Evolutionary conservation across 2,888 invertebrate genomes (phyloP), one percentile per base, ranked within the genome.

Genomic region (Catonia carolina): DNA sequence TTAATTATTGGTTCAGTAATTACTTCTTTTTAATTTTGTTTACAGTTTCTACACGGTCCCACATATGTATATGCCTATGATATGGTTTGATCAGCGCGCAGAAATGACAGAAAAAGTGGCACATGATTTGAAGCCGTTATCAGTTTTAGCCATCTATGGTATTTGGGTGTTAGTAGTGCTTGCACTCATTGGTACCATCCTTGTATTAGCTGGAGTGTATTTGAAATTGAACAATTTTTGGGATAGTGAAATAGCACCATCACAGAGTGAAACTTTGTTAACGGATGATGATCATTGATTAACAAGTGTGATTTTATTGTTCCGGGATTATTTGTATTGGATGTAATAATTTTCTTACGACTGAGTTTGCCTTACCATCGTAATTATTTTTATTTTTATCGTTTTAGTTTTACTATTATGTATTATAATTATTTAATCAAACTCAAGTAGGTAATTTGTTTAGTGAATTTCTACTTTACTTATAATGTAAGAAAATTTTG

Each of bases 21-120:
- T 42, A 17, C 22, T 50, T 50, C 10, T 36, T 31, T 20, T 4
- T n/a, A n/a, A n/a, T 27, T 55, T 42, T 7, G 60, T 39, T 73
- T 76, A 15, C 74, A 88, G 86, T 1, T 68, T 86, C 41, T 86
- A 81, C 69, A 75, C 79, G n/a, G n/a, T n/a, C n/a, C 88, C 86
- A 1, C 77, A 72, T 53, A 76, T 85, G 63, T 81, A 81, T 68
- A 81, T 89, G 64, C 90, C 90, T 0, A 77, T 87, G 55, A 77
- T 90, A 58, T 90, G 89, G 89, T 85, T 90, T 65, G 82, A 86
- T 66, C 82, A 89, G 68, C 77, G 75, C 56, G 85, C 84, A 1
- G 70, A 72, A 12, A 74, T 86, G 1, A 78, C 81, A 0, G 75
- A 79, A 0, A 72, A 77, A 0, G 68, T 86, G 49, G 74, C 80